These are phyloP conservation scores for Scrobipalpa costella DNA, from an alignment of 2,888 invertebrate species.

Conservation along the genomic window DNA sequence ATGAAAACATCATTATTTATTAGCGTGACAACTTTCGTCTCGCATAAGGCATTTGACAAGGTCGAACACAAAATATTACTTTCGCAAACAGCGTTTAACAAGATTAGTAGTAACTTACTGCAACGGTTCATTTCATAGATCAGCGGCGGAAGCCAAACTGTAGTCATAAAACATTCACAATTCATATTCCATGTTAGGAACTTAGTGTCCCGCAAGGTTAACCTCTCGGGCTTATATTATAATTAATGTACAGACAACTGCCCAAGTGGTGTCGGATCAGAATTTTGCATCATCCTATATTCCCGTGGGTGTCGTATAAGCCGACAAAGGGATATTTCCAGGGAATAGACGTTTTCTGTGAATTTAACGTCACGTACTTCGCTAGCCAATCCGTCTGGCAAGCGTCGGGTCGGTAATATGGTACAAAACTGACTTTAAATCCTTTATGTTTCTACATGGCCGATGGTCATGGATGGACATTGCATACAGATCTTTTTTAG, in stretches of 20 bases:
- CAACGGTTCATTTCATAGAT: background rate
- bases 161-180: too few species aligned
- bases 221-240: background rate
- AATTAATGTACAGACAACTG: background rate
- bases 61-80: background rate
- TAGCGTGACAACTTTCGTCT: background rate
- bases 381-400: too few species aligned
- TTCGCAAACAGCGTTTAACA: background rate
- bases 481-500: conserved; percentile 92
- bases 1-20: background rate
- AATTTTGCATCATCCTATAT: too few species aligned
- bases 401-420: too few species aligned
- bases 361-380: too few species aligned
- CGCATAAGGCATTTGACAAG: background rate
- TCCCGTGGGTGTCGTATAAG: too few species aligned
- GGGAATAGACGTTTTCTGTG: too few species aligned
- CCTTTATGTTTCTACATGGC: conserved; percentile 94
- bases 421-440: too few species aligned
- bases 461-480: conserved; percentile 94
- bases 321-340: background rate
- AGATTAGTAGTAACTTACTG: background rate
- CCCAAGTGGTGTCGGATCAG: too few species aligned
- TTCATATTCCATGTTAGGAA: too few species aligned
- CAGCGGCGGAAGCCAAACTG: background rate
- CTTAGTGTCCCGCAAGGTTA: background rate